A percentile compares a stretch with the other conserved stretches of the same genome.
Evolutionary conservation across 2,888 invertebrate species (phyloP).

Genomic region (Exocentrus adspersus): DNA sequence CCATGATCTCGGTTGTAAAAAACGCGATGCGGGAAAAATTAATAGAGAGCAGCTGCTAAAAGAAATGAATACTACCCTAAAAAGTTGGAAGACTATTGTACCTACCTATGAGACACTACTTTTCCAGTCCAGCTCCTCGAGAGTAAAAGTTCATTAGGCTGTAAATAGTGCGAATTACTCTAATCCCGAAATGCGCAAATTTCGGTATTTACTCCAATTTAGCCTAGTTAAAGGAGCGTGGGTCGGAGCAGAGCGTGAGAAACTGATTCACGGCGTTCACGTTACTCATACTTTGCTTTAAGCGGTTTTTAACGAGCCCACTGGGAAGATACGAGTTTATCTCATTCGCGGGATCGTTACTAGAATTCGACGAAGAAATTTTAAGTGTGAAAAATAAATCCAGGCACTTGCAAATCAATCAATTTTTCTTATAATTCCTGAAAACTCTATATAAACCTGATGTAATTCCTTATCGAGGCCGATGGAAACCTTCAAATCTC

Average conservation of each 20-base stretch:
- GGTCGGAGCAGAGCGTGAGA: conserved; percentile 25
- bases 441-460: no score
- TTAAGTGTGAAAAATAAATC: no score
- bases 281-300: conserved; percentile 31
- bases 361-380: no score
- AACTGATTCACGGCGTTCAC: conserved; percentile 27
- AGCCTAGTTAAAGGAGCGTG: conserved; percentile 29
- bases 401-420: no score
- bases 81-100: no score
- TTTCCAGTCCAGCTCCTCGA: no score
- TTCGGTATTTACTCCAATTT: conserved; percentile 29
- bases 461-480: no score
- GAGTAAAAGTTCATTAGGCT: conserved; percentile 27
- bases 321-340: not conserved
- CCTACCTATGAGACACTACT: no score
- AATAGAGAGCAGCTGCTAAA: conserved; percentile 20
- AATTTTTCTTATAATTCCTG: not conserved
- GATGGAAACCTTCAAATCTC: conserved; percentile 33
- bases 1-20: conserved; percentile 39
- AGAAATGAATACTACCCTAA: conserved; percentile 3
- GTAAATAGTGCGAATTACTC: conserved; percentile 28
- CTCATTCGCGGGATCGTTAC: not conserved
- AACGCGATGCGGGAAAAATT: conserved; percentile 39
- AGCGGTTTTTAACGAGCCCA: conserved; percentile 1
- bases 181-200: conserved; percentile 32